Base-by-base conservation (phyloP, 2,797 vertebrate species). In the Sphaeramia orbicularis region DNA sequence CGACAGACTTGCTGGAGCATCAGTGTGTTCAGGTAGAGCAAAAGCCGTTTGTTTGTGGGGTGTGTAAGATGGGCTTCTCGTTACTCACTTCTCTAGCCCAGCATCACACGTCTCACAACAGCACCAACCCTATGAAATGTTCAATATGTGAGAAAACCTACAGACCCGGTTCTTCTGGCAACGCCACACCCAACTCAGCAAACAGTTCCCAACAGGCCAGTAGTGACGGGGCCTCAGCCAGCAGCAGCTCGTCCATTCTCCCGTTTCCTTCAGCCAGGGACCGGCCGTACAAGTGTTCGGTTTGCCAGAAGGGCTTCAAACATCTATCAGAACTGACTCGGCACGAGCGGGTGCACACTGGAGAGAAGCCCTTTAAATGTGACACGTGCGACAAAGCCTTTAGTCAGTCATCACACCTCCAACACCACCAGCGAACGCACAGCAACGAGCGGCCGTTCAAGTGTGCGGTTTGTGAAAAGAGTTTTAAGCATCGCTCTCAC, bases 41-140 rank as follows among this genome's bases (percentile, higher is more conserved):
- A 92, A 99, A 99, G 86, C 98, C 98, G 2, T 99, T 99, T 0
- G 97, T 99, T 27, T 99, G 98, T 0, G 97, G 97, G 0, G 96
- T 99, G 44, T 99, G 98, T 78, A 99, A 99, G 90, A 99, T 99
- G 98, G 97, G 98, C 49, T 99, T 99, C 89, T 99, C 98, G 0
- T 92, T 99, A 24, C 96, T 99, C 21, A 98, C 97, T 10, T 99
- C 97, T 0, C 89, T 99, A 79, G 98, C 97, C 0, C 96, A 99
- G 81, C 98, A 99, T 81, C 98, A 99, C 91, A 96, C 94, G 0
- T 95, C 97, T 0, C 98, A 99, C 74, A 99, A 94, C 0, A 95
- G 96, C 86, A 85, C 73, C 63, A 96, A 96, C 0, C 93, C 96
- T 2, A 95, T 97, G 92, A 99, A 99, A 67, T 99, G 98, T 74